Percentiles rank a stretch among this genome's conserved stretches.
These are phyloP conservation scores for Perizoma affinitatum DNA, from an alignment of 2,888 invertebrate genomes.

Conservation along the genomic window DNA sequence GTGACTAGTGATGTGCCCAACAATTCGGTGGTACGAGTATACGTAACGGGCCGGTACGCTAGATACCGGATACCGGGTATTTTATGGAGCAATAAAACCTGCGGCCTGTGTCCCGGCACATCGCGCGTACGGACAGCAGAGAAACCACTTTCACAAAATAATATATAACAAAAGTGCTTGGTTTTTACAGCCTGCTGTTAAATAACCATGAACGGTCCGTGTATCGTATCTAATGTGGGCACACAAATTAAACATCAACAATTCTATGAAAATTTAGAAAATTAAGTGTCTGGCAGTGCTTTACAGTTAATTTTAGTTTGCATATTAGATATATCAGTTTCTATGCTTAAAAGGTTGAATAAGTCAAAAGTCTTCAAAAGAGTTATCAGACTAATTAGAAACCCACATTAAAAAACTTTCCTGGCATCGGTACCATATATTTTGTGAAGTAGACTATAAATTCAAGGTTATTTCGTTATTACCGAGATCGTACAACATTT, in stretches of 20 bases:
- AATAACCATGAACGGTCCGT: no score
- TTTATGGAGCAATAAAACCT: conserved; percentile 74
- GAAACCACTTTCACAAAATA: neutral
- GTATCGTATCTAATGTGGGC: no score
- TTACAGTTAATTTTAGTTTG: no score
- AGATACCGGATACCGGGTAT: conserved; percentile 65
- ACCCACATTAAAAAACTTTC: conserved; percentile 10
- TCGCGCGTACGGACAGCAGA: conserved; percentile 57
- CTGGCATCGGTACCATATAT: conserved; percentile 63
- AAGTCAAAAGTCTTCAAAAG: neutral
- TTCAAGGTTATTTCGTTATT: conserved; percentile 79
- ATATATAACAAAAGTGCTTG: neutral
- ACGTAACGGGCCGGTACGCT: conserved; percentile 21
- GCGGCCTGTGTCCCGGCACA: conserved; percentile 64
- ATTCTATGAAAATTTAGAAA: no score
- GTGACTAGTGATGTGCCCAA: conserved; percentile 7
- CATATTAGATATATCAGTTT: no score
- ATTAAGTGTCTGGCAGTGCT: no score
- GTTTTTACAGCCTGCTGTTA: no score
- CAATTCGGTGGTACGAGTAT: conserved; percentile 6
- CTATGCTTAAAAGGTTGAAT: no score
- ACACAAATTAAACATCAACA: no score
- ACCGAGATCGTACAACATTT: conserved; percentile 73
- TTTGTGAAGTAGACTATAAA: conserved; percentile 77
- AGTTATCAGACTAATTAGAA: conserved; percentile 9